These are phyloP conservation scores for Tragopan temminckii DNA, from an alignment of 2,797 vertebrate genomes.

Conservation along the genomic window DNA sequence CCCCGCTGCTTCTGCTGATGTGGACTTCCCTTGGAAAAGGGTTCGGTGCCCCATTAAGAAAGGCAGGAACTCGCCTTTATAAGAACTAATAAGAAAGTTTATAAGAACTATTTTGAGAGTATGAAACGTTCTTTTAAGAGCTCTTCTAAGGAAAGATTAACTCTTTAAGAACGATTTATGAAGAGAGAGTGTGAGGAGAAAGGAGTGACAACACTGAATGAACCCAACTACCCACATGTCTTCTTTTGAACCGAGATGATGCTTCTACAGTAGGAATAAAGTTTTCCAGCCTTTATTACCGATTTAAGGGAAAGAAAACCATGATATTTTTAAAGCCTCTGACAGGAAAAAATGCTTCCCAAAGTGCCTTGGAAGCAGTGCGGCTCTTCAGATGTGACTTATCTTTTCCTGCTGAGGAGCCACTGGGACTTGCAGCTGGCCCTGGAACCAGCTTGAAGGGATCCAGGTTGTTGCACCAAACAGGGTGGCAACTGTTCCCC, in stretches of 20 bases:
- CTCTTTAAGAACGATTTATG: background rate
- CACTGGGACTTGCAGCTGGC: slow-evolving; percentile 38
- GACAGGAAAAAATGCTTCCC: slow-evolving; percentile 7
- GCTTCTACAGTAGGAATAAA: background rate
- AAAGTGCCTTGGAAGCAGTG: background rate
- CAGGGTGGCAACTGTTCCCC: background rate
- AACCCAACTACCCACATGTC: background rate
- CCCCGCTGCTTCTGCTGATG: slow-evolving; percentile 1
- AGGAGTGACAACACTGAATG: background rate
- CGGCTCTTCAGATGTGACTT: slow-evolving; percentile 66
- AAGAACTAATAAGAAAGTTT: slow-evolving; percentile 55
- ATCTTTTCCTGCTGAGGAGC: slow-evolving; percentile 67
- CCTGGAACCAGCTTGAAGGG: slow-evolving; percentile 5
- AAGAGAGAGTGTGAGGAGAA: background rate
- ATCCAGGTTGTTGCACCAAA: background rate
- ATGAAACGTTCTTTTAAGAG: slow-evolving; percentile 26
- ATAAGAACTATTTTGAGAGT: slow-evolving; percentile 25
- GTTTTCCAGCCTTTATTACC: background rate
- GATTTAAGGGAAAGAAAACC: background rate
- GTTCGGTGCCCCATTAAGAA: slow-evolving; percentile 44
- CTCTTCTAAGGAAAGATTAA: background rate
- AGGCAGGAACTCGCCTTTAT: slow-evolving; percentile 55
- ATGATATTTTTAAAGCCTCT: background rate
- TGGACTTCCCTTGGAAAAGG: slow-evolving; percentile 52
- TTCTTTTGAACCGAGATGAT: background rate